Evolutionary conservation across 2,888 invertebrate genomes (phyloP).

Genomic region (Blera fallax): DNA sequence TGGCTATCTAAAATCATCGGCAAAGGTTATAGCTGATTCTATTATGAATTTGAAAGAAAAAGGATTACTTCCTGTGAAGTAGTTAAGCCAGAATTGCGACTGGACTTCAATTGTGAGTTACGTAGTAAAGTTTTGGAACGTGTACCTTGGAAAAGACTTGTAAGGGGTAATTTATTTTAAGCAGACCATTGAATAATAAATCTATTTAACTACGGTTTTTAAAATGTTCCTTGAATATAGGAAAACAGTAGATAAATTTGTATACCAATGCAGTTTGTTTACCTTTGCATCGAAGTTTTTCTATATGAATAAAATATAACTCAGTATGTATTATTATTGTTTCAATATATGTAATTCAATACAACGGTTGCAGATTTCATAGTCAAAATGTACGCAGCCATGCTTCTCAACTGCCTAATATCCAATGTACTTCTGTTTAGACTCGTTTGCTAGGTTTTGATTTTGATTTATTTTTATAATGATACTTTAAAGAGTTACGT

Average conservation of each 20-base stretch:
- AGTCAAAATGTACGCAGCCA: too few relatives aligned
- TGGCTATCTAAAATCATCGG: constrained; percentile 90
- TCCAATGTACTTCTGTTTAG: too few relatives aligned
- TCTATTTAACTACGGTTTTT: background rate
- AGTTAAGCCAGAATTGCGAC: background rate
- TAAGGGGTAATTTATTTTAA: background rate
- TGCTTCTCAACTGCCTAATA: too few relatives aligned
- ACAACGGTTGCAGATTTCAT: too few relatives aligned
- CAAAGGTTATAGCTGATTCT: constrained; percentile 91
- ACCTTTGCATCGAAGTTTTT: background rate
- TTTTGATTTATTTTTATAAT: too few relatives aligned
- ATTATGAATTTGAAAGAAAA: constrained; percentile 88
- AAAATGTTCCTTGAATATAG: constrained; percentile 6
- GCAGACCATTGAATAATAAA: background rate
- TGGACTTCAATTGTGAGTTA: background rate
- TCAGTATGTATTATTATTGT: too few relatives aligned
- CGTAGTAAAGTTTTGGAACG: background rate
- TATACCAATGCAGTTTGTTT: background rate
- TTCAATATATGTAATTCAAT: too few relatives aligned
- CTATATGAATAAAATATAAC: background rate
- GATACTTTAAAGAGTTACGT: too few relatives aligned
- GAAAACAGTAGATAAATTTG: background rate
- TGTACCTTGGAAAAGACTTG: constrained; percentile 19
- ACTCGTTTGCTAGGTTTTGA: too few relatives aligned
- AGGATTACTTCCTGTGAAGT: constrained; percentile 82